These are phyloP conservation scores for Leuctra nigra DNA, from an alignment of 2,888 invertebrate genomes.

Conservation along the genomic window DNA sequence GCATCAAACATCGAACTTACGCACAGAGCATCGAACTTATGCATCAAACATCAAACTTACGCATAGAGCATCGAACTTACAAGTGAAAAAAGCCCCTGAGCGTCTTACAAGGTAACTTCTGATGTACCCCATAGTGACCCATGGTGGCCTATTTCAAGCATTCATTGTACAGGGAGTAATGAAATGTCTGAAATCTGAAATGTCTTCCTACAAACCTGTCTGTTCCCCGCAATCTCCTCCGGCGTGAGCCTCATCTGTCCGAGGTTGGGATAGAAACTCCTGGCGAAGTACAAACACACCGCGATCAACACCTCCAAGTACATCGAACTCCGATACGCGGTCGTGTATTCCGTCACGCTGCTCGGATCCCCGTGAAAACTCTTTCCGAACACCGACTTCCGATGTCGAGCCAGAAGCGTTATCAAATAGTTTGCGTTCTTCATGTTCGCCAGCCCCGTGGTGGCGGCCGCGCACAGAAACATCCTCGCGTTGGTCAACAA, in stretches of 20 bases:
- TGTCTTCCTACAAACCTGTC: no score
- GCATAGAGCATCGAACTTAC: no score
- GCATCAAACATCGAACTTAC: no score
- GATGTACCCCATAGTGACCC: no score
- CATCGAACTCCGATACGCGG: conserved; percentile 68
- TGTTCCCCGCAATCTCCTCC: conserved; percentile 66
- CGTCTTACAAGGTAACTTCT: no score
- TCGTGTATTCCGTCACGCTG: conserved; percentile 53
- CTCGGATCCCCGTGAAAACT: conserved; percentile 15
- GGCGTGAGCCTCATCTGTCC: conserved; percentile 57
- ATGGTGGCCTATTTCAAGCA: no score
- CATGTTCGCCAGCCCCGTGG: conserved; percentile 57
- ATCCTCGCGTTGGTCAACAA: conserved; percentile 58
- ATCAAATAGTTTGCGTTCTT: conserved; percentile 49
- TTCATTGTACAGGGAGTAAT: no score
- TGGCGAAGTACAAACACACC: conserved; percentile 69
- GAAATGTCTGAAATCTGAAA: no score
- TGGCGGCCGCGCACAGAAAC: conserved; percentile 67
- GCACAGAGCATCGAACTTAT: no score
- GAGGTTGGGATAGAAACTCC: conserved; percentile 70
- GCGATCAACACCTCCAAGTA: conserved; percentile 71
- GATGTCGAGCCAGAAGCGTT: conserved; percentile 62
- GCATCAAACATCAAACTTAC: no score
- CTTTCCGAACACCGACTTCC: conserved; percentile 66
- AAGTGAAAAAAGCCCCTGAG: no score